Evolutionary conservation across 2,888 invertebrate species (phyloP).

Genomic region (Aspidapion aeneum): DNA sequence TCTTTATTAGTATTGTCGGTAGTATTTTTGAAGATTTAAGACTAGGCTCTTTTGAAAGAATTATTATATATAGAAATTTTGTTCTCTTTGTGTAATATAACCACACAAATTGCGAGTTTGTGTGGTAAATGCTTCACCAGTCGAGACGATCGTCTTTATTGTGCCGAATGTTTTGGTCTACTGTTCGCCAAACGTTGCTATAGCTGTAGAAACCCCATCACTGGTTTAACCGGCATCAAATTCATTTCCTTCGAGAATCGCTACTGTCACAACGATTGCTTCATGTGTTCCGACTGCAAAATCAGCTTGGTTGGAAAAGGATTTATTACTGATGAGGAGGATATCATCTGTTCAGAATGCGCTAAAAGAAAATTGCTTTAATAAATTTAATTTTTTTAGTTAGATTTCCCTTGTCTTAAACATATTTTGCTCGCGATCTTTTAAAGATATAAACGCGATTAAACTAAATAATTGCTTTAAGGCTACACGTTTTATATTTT

Average conservation of each 20-base stretch:
- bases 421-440: slow-evolving; percentile 98
- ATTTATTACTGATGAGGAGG: not conserved
- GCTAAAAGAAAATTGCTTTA: not conserved
- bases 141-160: slow-evolving; percentile 98
- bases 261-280: not conserved
- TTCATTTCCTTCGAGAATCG: slow-evolving; percentile 55
- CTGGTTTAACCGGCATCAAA: slow-evolving; percentile 65
- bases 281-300: not conserved
- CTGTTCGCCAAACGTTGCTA: slow-evolving; percentile 98
- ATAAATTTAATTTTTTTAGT: slow-evolving; percentile 49
- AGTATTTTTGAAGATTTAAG: too few species aligned
- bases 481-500: too few species aligned
- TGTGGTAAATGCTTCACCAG: slow-evolving; percentile 98
- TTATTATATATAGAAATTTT: too few species aligned
- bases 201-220: slow-evolving; percentile 96
- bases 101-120: too few species aligned
- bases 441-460: slow-evolving; percentile 99
- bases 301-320: not conserved
- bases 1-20: too few species aligned
- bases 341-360: not conserved
- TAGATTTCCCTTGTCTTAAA: slow-evolving; percentile 99
- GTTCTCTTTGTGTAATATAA: too few species aligned
- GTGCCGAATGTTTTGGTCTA: slow-evolving; percentile 98
- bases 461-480: too few species aligned
- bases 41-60: too few species aligned